Conservation (phyloP, 2,113 vertebrate genomes). For the Grallaria varia region DNA sequence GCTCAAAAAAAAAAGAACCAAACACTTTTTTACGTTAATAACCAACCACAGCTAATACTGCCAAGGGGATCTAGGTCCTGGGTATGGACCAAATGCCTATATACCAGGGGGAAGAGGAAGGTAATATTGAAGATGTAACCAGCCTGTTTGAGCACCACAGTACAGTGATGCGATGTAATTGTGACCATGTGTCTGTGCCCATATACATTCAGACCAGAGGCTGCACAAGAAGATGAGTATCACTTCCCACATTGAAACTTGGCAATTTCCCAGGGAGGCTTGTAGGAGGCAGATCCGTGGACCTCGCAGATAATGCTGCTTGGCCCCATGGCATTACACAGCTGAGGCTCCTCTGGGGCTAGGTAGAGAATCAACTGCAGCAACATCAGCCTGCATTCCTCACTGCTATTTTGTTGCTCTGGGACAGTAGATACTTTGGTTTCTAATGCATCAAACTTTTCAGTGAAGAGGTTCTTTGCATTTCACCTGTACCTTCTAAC, state of each 20-base stretch:
- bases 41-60: not conserved
- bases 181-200: not conserved
- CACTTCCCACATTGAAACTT: not conserved
- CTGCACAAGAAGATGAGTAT: not conserved
- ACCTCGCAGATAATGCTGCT: not conserved
- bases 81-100: not conserved
- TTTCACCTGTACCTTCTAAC: not conserved
- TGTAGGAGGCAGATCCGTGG: rapidly evolving
- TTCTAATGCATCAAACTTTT: not conserved
- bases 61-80: not conserved
- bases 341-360: not conserved
- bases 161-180: not conserved
- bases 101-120: not conserved
- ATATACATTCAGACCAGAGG: not conserved
- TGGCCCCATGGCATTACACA: not conserved
- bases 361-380: not conserved
- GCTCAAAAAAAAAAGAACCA: not conserved
- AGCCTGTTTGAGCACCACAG: not conserved
- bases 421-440: not conserved
- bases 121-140: not conserved
- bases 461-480: not conserved
- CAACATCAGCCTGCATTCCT: not conserved
- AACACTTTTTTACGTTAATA: not conserved
- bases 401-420: not conserved
- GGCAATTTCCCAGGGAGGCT: not conserved